phyloP scores from a whole-genome alignment of 2,113 vertebrate genomes.

The Brachypteracias leptosomus region DNA sequence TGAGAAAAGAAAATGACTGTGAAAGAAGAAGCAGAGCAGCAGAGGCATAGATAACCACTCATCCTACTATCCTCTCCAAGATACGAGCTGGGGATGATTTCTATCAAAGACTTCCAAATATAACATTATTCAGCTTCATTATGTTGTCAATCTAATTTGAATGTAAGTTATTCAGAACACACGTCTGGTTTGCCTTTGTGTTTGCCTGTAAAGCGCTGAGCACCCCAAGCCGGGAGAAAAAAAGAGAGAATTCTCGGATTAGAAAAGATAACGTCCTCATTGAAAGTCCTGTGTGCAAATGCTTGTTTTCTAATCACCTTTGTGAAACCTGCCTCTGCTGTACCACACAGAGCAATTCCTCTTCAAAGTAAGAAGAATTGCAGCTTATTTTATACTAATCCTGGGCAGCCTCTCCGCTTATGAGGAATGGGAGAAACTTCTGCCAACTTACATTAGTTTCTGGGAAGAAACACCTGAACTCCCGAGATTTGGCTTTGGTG shows the following conservation, averaged over 20 bases:
- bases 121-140: conserved; percentile 51
- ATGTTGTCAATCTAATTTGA: conserved; percentile 61
- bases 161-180: conserved; percentile 13
- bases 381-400: background rate
- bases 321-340: background rate
- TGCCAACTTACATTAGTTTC: background rate
- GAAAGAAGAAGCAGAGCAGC: conserved; percentile 35
- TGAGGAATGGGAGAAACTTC: background rate
- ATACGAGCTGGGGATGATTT: conserved; percentile 28
- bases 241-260: background rate
- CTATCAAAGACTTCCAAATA: conserved; percentile 55
- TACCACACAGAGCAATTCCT: background rate
- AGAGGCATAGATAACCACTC: conserved; percentile 54
- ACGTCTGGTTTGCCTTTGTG: conserved; percentile 30
- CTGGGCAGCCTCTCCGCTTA: background rate
- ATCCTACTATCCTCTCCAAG: conserved; percentile 41
- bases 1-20: conserved; percentile 51
- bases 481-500: background rate
- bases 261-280: background rate
- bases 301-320: conserved; percentile 25
- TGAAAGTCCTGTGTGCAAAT: conserved; percentile 9
- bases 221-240: background rate
- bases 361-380: conserved; percentile 1
- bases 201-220: background rate
- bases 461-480: background rate